A percentile compares a stretch with the other conserved stretches of the same genome.
Conservation (phyloP, 2,797 vertebrate species). For the Merluccius polli region DNA sequence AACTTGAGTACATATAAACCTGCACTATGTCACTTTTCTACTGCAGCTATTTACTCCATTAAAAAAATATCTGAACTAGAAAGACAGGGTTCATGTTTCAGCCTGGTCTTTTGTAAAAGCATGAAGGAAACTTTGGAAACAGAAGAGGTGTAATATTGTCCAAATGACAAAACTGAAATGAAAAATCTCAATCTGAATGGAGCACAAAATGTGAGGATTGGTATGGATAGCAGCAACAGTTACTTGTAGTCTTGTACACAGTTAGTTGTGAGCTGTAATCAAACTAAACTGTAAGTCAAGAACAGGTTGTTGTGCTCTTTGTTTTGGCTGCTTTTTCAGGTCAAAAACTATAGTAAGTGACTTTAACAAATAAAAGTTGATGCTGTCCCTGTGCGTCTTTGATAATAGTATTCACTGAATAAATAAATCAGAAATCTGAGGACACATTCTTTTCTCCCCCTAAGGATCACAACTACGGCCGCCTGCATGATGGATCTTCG, state of each 20-base stretch:
- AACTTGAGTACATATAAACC: neutral
- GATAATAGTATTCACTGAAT: neutral
- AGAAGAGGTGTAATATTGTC: neutral
- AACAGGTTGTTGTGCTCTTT: neutral
- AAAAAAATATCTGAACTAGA: no score
- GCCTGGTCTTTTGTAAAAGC: neutral
- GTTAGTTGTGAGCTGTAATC: neutral
- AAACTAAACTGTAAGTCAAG: neutral
- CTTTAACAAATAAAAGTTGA: neutral
- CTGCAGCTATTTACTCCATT: no score
- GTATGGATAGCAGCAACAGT: neutral
- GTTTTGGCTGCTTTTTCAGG: neutral
- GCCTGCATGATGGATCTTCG: conserved; percentile 98
- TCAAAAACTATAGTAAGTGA: neutral
- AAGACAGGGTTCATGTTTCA: no score
- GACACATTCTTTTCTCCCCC: conserved; percentile 1
- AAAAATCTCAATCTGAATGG: neutral
- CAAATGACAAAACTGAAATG: no score
- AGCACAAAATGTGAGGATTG: neutral
- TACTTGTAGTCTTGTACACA: neutral
- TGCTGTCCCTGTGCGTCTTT: neutral
- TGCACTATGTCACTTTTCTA: neutral
- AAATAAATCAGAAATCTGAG: no score
- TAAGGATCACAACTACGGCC: conserved; percentile 91
- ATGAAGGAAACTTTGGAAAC: neutral